Evolutionary conservation across 2,888 invertebrate genomes (phyloP).

Genomic region (Polyommatus iphigenia): DNA sequence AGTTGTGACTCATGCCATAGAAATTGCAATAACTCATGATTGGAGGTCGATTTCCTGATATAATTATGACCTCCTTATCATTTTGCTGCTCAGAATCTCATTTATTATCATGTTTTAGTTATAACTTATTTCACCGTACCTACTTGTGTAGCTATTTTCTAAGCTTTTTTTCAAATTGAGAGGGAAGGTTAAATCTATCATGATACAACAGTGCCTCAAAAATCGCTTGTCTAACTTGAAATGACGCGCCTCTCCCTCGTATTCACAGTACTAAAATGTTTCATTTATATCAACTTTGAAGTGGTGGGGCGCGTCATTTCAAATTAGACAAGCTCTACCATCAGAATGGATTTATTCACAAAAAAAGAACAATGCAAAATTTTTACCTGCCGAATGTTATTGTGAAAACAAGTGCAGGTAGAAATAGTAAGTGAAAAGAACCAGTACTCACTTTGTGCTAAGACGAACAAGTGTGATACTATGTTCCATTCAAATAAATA

Average conservation of each 20-base stretch:
- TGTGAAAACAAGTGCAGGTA: conserved; percentile 2
- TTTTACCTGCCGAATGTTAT: conserved; percentile 7
- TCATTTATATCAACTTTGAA: too few species aligned
- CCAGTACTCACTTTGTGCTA: background rate
- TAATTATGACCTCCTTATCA: background rate
- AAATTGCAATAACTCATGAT: conserved; percentile 42
- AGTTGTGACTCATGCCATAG: conserved; percentile 56
- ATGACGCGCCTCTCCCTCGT: too few species aligned
- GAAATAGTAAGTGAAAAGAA: background rate
- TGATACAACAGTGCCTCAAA: too few species aligned
- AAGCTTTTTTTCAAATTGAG: background rate
- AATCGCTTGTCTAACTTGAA: too few species aligned
- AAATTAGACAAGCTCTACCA: too few species aligned
- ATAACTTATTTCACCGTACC: background rate
- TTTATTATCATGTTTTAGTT: background rate
- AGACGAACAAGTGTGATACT: background rate
- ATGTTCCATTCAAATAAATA: conserved; percentile 7
- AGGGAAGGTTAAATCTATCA: background rate
- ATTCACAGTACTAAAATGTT: too few species aligned
- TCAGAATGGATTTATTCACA: background rate
- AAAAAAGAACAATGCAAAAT: conserved; percentile 4
- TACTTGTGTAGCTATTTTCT: background rate
- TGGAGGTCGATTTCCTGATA: background rate
- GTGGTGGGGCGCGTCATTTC: too few species aligned
- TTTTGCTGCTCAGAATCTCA: background rate